phyloP scores from a whole-genome alignment of 2,888 invertebrate species.

The Epistrophella euchroma region DNA sequence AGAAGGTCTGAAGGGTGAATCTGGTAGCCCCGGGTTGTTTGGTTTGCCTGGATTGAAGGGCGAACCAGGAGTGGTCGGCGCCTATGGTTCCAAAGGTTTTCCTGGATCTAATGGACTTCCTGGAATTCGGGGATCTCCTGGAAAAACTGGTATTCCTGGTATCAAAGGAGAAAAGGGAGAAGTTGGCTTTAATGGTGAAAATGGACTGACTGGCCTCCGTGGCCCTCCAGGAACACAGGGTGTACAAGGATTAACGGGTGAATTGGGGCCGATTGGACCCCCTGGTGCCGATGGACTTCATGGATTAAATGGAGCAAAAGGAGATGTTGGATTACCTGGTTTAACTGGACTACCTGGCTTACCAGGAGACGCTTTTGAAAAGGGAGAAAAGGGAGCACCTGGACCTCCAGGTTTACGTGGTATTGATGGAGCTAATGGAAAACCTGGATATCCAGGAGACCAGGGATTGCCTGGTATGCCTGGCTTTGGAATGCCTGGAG shows the following conservation, averaged over 20 bases:
- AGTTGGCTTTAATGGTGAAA: slow-evolving; percentile 85
- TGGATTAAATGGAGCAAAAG: slow-evolving; percentile 88
- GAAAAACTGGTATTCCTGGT: slow-evolving; percentile 88
- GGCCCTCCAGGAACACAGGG: slow-evolving; percentile 88
- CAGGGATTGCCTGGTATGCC: slow-evolving; percentile 88
- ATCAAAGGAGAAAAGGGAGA: slow-evolving; percentile 86
- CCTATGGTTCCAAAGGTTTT: slow-evolving; percentile 89
- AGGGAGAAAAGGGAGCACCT: slow-evolving; percentile 93
- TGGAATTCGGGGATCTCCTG: slow-evolving; percentile 86
- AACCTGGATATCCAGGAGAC: slow-evolving; percentile 88
- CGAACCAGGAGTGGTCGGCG: slow-evolving; percentile 88
- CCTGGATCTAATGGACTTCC: slow-evolving; percentile 87
- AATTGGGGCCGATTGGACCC: slow-evolving; percentile 81
- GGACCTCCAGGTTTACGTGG: slow-evolving; percentile 87
- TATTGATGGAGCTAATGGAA: slow-evolving; percentile 90
- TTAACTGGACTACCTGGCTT: slow-evolving; percentile 88
- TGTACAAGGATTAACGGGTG: slow-evolving; percentile 85
- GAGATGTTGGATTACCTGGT: slow-evolving; percentile 87
- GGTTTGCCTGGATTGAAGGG: slow-evolving; percentile 85
- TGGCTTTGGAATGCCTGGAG: slow-evolving; percentile 88
- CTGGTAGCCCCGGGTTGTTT: slow-evolving; percentile 84
- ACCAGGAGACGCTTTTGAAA: slow-evolving; percentile 91
- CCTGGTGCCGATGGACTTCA: slow-evolving; percentile 82
- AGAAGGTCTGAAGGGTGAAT: slow-evolving; percentile 86
- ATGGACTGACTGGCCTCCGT: slow-evolving; percentile 86